Conservation (phyloP, 2,113 vertebrate species). For the Chlorodrepanis virens region DNA sequence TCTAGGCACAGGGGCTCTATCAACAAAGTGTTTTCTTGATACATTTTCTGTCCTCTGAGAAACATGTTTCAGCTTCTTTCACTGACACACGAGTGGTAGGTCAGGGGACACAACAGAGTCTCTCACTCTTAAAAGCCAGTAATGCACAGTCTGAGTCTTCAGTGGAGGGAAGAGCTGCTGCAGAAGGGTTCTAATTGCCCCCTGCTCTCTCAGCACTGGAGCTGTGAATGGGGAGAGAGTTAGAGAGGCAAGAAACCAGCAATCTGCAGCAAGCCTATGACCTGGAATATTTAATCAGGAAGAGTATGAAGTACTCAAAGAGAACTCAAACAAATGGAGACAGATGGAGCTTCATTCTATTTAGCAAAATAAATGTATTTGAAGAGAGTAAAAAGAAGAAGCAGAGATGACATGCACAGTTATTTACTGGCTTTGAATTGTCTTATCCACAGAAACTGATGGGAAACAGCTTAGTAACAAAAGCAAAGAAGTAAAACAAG, state of each 20-base stretch:
- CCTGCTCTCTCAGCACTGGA: neutral
- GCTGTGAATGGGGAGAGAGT: neutral
- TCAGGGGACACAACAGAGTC: neutral
- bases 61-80: neutral
- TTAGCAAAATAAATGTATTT: neutral
- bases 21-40: neutral
- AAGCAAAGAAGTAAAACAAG: neutral
- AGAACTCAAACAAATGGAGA: neutral
- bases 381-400: neutral
- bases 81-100: neutral
- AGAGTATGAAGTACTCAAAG: neutral
- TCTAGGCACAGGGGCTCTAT: neutral
- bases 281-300: neutral
- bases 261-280: neutral
- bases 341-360: neutral
- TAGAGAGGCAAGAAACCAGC: neutral
- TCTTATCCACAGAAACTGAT: neutral
- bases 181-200: neutral
- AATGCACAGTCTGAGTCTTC: neutral
- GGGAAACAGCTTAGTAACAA: neutral
- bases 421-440: neutral
- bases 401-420: neutral
- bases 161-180: constrained; percentile 1
- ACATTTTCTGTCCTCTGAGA: constrained; percentile 23
- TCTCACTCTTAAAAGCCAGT: constrained; percentile 36